Evolutionary conservation across 1,140 invertebrate species (phyloP), one percentile per base, ranked within the genome.

Genomic region (Drosophila equinoxialis): DNA sequence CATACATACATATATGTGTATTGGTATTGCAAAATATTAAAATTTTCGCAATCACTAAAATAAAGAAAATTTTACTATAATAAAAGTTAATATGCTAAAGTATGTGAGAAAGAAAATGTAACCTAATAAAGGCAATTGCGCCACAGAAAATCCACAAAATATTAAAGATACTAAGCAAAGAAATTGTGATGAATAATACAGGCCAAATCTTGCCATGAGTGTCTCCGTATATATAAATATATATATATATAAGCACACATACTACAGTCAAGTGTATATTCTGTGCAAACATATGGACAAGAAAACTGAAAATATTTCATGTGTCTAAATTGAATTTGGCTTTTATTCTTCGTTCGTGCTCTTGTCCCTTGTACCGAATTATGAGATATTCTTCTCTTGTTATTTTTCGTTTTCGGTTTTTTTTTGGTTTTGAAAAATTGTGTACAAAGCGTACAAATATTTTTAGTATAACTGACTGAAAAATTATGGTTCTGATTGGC

Each of bases 21-120:
- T 11, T 39, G 2, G 37, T 39, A 35, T 35, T 35, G 35, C 35
- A 10, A 37, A 37, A 23, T 23, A 35, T 35, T 39, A 11, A 54
- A 79, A 80, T 84, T 90, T 84, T 80, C 68, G 79, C 74, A 81
- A 81, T 74, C 65, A 67, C 54, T 74, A 59, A 65, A 75, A 61
- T 23, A 42, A 58, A 59, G 35, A 55, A 14, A 72, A 65, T 68
- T 30, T 55, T 48, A 41, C 48, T 39, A 42, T 10, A 68, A 72
- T 59, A 54, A 58, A 26, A 68, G 51, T 68, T 51, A 87, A 83
- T 89, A 86, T 86, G 83, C 68, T 63, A 57, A 89, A 86, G 83
- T 86, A 86, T 83, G 83, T 89, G 71, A 59, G 81, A 69, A 61
- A 51, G 66, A 63, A 86, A 64, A 63, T 72, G 69, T 76, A 63